These are phyloP conservation scores for Nylanderia fulva DNA, from an alignment of 1,140 invertebrate species.

Conservation along the genomic window DNA sequence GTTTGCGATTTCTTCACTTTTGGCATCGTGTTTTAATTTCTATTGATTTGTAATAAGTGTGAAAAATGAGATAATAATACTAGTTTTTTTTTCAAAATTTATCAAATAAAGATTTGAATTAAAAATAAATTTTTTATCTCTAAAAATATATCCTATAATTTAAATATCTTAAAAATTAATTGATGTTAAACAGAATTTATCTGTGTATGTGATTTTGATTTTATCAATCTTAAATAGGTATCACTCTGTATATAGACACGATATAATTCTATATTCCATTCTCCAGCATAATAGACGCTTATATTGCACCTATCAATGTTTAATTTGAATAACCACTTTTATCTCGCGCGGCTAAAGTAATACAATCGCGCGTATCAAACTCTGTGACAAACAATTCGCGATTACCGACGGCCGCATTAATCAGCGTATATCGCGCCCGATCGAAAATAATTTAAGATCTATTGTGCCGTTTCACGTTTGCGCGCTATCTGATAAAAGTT, in stretches of 20 bases:
- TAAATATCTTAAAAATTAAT: too few species aligned
- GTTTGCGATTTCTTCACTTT: background rate
- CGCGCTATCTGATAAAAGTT: conserved; percentile 57
- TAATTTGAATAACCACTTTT: conserved; percentile 29
- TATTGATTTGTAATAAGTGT: background rate
- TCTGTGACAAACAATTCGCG: conserved; percentile 46
- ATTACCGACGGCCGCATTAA: conserved; percentile 49
- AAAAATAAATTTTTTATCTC: background rate
- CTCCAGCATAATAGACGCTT: conserved; percentile 16
- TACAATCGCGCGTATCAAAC: conserved; percentile 17
- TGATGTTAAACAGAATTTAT: too few species aligned
- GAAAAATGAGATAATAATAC: background rate
- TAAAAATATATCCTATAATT: background rate
- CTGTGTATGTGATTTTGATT: background rate
- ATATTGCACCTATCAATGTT: conserved; percentile 19
- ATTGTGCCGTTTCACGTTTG: conserved; percentile 46
- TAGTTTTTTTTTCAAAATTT: background rate
- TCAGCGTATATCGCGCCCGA: conserved; percentile 53
- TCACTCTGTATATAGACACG: background rate
- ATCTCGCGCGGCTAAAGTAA: background rate
- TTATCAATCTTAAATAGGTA: background rate
- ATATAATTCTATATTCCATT: conserved; percentile 12
- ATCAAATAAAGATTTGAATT: background rate
- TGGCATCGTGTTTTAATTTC: background rate
- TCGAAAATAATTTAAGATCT: conserved; percentile 60